These are phyloP conservation scores for Melinaea marsaeus DNA, from an alignment of 2,888 invertebrate species.

Conservation along the genomic window DNA sequence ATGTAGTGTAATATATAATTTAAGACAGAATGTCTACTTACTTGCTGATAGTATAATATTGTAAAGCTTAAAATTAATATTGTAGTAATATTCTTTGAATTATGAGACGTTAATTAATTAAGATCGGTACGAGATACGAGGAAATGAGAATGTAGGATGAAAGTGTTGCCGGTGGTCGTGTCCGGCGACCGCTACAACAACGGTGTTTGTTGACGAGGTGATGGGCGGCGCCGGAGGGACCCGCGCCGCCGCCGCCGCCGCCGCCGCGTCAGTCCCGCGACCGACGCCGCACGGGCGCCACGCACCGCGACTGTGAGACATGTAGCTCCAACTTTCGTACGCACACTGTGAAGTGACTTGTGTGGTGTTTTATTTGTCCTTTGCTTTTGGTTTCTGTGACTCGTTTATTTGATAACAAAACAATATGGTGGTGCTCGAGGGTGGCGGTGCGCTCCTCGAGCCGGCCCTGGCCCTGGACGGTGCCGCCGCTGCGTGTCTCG, in stretches of 20 bases:
- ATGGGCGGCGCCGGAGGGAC: constrained; percentile 57
- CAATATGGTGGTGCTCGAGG: constrained; percentile 72
- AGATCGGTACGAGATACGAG: constrained; percentile 26
- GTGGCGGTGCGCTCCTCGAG: constrained; percentile 71
- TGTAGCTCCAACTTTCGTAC: constrained; percentile 58
- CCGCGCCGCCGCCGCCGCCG: constrained; percentile 41
- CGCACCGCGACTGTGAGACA: constrained; percentile 55
- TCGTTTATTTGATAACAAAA: constrained; percentile 27
- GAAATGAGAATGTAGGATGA: constrained; percentile 61
- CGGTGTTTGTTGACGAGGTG: constrained; percentile 69
- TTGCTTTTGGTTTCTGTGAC: constrained; percentile 36
- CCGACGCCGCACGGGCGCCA: constrained; percentile 59
- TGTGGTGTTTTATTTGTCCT: constrained; percentile 40
- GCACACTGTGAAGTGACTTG: constrained; percentile 54
- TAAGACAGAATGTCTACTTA: no score
- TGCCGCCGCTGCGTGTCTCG: constrained; percentile 82
- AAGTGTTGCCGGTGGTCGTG: not conserved
- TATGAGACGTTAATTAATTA: no score
- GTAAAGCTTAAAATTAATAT: no score
- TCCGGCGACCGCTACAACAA: constrained; percentile 61
- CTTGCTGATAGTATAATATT: no score
- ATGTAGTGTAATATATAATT: no score
- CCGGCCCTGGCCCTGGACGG: constrained; percentile 85
- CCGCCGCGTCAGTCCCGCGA: constrained; percentile 65
- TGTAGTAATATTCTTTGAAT: no score